These are phyloP conservation scores for Pachyramphus minor DNA, from an alignment of 2,113 vertebrate genomes.

Conservation along the genomic window DNA sequence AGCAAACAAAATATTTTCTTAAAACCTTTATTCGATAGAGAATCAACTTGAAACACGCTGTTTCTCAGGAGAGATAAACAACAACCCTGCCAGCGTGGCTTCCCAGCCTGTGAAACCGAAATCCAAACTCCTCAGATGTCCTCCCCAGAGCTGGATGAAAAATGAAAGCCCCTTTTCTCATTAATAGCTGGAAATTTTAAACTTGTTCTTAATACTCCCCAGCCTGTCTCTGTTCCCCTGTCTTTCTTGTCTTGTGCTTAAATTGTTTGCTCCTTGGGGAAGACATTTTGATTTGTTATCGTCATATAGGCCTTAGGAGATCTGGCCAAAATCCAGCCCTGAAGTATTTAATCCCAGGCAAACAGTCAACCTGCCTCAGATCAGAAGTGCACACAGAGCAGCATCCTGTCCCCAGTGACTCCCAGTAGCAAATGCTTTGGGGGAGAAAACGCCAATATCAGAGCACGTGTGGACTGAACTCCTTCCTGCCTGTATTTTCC, in stretches of 20 bases:
- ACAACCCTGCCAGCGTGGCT: constrained; percentile 46
- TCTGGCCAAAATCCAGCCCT: constrained; percentile 36
- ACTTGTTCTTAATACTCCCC: constrained; percentile 49
- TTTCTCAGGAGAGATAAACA: constrained; percentile 64
- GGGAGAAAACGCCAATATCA: constrained; percentile 21
- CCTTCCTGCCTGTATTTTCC: not conserved
- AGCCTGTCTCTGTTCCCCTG: constrained; percentile 28
- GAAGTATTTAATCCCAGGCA: constrained; percentile 7
- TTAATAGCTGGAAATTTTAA: constrained; percentile 58
- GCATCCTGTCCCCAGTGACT: constrained; percentile 52
- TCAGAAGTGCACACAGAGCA: constrained; percentile 11
- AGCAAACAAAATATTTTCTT: constrained; percentile 68
- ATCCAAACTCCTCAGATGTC: constrained; percentile 62
- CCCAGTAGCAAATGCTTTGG: constrained; percentile 34
- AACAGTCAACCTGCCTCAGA: constrained; percentile 31
- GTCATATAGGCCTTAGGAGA: constrained; percentile 22
- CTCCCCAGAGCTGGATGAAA: constrained; percentile 61
- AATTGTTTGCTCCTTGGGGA: constrained; percentile 44
- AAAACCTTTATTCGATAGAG: constrained; percentile 39
- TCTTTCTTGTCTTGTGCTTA: constrained; percentile 38
- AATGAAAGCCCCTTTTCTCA: constrained; percentile 57
- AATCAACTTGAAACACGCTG: constrained; percentile 55
- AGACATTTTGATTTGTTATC: constrained; percentile 51
- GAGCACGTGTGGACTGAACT: not conserved
- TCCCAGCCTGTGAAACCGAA: constrained; percentile 57